Percentiles rank a stretch among this genome's conserved stretches.
phyloP scores from a whole-genome alignment of 2,888 invertebrate species.

The Pocota personata region DNA sequence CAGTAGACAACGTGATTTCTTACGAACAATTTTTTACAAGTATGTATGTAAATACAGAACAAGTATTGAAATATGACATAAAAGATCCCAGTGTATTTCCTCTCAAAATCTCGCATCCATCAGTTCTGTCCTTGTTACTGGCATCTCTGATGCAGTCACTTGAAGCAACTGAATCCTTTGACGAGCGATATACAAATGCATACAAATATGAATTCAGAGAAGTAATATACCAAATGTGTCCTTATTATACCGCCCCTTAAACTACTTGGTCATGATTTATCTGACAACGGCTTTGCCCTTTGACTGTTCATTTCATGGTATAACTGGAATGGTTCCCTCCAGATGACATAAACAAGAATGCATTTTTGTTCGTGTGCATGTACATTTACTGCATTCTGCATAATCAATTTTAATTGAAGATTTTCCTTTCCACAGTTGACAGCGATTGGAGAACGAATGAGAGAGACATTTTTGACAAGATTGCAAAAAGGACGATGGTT shows the following conservation, averaged over 20 bases:
- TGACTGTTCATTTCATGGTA: not conserved
- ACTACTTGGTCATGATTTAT: slow-evolving; percentile 8
- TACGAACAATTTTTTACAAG: no score
- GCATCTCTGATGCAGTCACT: slow-evolving; percentile 5
- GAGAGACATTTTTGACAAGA: not conserved
- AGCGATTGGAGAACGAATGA: slow-evolving; percentile 15
- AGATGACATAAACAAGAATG: slow-evolving; percentile 30
- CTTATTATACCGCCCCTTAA: not conserved
- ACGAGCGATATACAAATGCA: not conserved
- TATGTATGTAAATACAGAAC: no score
- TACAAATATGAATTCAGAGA: not conserved
- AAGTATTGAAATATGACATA: slow-evolving; percentile 2
- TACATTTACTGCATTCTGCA: not conserved
- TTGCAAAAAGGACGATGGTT: not conserved
- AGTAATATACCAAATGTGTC: not conserved
- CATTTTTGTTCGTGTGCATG: not conserved
- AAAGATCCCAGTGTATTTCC: not conserved
- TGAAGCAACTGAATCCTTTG: not conserved
- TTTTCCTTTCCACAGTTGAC: slow-evolving; percentile 1
- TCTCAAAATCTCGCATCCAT: slow-evolving; percentile 21
- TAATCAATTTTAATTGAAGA: slow-evolving; percentile 48
- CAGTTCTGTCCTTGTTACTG: slow-evolving; percentile 20
- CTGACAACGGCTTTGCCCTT: not conserved
- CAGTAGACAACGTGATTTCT: no score
- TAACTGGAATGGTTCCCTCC: not conserved